phyloP scores from a whole-genome alignment of 2,113 vertebrate genomes.

The Protomyctophum bolini region DNA sequence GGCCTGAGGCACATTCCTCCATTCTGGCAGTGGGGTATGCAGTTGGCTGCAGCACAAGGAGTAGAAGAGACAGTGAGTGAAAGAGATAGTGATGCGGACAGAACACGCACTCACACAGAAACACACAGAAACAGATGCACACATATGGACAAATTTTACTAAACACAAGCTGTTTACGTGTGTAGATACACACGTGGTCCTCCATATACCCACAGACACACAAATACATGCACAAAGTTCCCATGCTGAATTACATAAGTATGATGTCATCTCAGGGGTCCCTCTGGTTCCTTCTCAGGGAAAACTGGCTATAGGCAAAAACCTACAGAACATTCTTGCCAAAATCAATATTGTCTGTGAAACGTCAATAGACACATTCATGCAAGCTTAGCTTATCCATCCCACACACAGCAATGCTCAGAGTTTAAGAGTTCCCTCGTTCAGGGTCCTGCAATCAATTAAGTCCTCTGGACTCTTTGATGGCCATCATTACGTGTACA shows the following conservation, averaged over 20 bases:
- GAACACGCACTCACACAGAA: conserved; percentile 5
- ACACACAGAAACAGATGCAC: conserved; percentile 3
- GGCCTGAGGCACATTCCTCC: conserved; percentile 96
- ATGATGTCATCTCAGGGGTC: neutral
- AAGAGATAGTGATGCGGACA: conserved; percentile 9
- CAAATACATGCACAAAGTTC: neutral
- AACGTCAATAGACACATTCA: neutral
- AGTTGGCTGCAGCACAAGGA: conserved; percentile 85
- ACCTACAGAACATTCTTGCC: neutral
- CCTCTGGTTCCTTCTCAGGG: neutral
- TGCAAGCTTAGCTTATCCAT: too few species aligned
- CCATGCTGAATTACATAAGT: neutral
- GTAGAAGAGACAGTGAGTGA: conserved; percentile 41
- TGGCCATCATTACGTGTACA: conserved; percentile 13
- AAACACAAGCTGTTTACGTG: neutral
- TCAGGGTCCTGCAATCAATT: conserved; percentile 24
- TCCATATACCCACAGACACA: neutral
- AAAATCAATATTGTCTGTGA: neutral
- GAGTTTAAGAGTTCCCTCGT: neutral
- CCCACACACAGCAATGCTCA: neutral
- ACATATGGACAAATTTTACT: neutral
- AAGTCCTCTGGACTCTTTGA: neutral
- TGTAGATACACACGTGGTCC: neutral
- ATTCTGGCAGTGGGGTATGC: conserved; percentile 92
- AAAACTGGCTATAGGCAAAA: neutral